Evolutionary conservation across 92 coral and sea anemone species (phyloP), one percentile per base, ranked within the genome.

Genomic region (Micromussa lordhowensis): DNA sequence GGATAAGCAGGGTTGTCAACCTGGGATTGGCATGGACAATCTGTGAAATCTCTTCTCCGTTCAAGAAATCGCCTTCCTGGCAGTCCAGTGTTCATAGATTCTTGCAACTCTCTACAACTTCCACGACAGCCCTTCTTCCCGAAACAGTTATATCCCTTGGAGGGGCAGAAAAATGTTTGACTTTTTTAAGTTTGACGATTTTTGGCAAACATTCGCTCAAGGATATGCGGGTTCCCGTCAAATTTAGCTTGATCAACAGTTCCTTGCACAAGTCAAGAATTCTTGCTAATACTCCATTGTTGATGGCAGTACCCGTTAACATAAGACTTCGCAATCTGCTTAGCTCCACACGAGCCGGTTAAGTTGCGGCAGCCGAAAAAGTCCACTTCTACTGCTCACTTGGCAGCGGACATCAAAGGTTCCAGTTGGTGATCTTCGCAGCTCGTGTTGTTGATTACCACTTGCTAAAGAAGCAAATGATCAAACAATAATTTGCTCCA

Each of bases 361-460:
- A 51, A 77, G 61, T 77, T 57, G 63, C 12, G 31, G 6, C 82
- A 54, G 26, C 61, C 59, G 55, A 80, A 80, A 64, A 80, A 59
- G 83, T 80, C 83, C 53, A 80, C 68, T 24, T 58, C 83, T 1
- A 59, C 69, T 17, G 59, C 71, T 79, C 71, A 71, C 71, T 79
- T 79, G 22, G 83, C 71, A 58, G 83, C 83, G 36, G 83, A 19
- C 53, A 80, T 58, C 40, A 80, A 80, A 14, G 73, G 17, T 80
- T 59, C 66, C 83, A 80, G 73, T 24, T 79, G 83, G 70, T 79
- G 83, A 79, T 79, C 83, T 58, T 58, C 18, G 83, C 71, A 79
- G 83, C 53, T 58, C 58, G 31, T 28, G 40, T 57, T 19, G 38
- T 36, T 79, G 83, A 79, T 31, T 8, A 1, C 10, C 55, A 59